Evolutionary conservation across 2,797 vertebrate species (phyloP).

Genomic region (Alca torda): DNA sequence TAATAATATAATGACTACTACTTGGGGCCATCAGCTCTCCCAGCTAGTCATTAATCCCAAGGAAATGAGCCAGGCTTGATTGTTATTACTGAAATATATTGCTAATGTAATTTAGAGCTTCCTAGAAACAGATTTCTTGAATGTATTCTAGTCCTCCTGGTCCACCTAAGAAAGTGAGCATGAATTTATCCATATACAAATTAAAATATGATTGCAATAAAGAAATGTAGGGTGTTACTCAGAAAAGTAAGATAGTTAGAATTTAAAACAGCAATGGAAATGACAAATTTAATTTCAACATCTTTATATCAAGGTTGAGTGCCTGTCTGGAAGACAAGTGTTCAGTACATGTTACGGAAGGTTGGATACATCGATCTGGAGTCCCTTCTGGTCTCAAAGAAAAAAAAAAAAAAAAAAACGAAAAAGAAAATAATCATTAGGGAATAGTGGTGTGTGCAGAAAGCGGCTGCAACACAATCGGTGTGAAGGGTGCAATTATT

Average conservation of each 20-base stretch:
- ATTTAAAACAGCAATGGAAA: background rate
- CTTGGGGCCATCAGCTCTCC: conserved; percentile 62
- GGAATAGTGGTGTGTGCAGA: background rate
- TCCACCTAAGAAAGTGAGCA: background rate
- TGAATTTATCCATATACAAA: conserved; percentile 10
- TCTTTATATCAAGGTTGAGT: background rate
- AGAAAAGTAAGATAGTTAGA: background rate
- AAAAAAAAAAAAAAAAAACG: background rate
- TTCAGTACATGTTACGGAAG: fast-evolving
- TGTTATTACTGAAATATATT: conserved; percentile 58
- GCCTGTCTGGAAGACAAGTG: background rate
- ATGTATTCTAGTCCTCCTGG: conserved; percentile 6
- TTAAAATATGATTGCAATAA: background rate
- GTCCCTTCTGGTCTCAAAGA: background rate
- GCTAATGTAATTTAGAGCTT: conserved; percentile 60
- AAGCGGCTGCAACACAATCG: background rate
- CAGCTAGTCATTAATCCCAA: conserved; percentile 70
- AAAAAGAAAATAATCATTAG: background rate
- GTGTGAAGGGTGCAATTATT: background rate
- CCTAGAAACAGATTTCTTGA: conserved; percentile 62
- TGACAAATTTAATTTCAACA: background rate
- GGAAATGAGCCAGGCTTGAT: conserved; percentile 63
- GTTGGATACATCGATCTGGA: background rate
- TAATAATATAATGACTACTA: conserved; percentile 72
- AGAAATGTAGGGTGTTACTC: background rate